Evolutionary conservation across 2,797 vertebrate species (phyloP).

Genomic region (Hypotaenidia philippensis): DNA sequence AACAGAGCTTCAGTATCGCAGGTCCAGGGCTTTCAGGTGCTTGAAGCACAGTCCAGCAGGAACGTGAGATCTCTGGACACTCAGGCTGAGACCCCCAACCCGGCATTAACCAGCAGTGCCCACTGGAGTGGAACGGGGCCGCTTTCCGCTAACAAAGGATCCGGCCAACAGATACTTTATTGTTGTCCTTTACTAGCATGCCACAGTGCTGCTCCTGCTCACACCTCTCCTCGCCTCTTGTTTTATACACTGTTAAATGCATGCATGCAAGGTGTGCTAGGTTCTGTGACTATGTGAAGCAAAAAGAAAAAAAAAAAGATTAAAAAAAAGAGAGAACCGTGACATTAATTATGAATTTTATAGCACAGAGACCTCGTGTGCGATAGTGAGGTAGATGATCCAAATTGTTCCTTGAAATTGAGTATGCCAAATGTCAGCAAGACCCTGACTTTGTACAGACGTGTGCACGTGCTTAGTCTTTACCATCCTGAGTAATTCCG

Average conservation of each 20-base stretch:
- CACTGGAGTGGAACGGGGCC: neutral
- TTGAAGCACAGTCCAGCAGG: slow-evolving; percentile 8
- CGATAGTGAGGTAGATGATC: neutral
- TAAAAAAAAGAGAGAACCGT: neutral
- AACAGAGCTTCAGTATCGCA: slow-evolving; percentile 63
- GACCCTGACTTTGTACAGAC: neutral
- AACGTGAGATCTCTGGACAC: neutral
- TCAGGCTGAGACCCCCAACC: neutral
- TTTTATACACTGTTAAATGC: neutral
- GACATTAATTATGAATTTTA: neutral
- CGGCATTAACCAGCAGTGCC: neutral
- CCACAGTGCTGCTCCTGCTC: slow-evolving; percentile 81
- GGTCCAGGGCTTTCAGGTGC: slow-evolving; percentile 54
- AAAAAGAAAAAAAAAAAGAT: neutral
- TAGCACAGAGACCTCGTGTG: neutral
- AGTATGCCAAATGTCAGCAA: neutral
- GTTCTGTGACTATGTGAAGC: neutral
- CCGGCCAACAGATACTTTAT: slow-evolving; percentile 23
- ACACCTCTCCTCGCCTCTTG: neutral
- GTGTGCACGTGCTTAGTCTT: neutral
- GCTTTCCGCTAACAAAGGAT: neutral
- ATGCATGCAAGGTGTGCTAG: neutral
- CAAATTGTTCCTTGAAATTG: neutral
- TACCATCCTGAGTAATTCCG: accelerated
- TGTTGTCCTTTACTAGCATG: slow-evolving; percentile 76